Evolutionary conservation across 2,888 invertebrate genomes (phyloP).

Genomic region (Xestoiulus laeticollis): DNA sequence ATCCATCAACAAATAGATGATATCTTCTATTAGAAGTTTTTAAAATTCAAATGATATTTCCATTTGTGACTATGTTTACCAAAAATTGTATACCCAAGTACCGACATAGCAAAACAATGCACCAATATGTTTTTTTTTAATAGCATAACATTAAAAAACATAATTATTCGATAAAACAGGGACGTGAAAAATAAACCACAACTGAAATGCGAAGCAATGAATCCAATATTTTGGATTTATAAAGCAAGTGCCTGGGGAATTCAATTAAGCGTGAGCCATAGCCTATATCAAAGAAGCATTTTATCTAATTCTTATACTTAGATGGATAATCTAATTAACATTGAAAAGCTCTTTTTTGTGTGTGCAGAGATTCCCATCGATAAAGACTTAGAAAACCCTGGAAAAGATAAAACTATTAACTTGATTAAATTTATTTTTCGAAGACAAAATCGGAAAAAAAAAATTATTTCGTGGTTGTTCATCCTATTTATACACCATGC

Average conservation of each 20-base stretch:
- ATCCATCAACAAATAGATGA: no score
- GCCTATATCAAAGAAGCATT: constrained; percentile 16
- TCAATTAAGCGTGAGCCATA: constrained; percentile 30
- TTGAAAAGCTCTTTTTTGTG: constrained; percentile 23
- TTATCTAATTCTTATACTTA: constrained; percentile 43
- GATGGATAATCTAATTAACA: constrained; percentile 39
- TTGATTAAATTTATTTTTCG: constrained; percentile 25
- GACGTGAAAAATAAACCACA: neutral
- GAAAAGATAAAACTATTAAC: constrained; percentile 38
- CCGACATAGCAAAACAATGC: neutral
- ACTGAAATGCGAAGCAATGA: neutral
- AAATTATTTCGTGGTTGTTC: neutral
- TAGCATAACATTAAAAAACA: neutral
- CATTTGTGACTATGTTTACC: no score
- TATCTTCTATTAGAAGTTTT: no score
- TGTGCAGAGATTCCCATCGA: neutral
- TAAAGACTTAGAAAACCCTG: constrained; percentile 2
- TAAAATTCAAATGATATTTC: no score
- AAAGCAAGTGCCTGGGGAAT: neutral
- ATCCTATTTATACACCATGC: neutral
- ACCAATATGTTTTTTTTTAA: neutral
- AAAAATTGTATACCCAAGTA: no score
- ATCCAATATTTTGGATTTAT: neutral
- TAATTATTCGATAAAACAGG: neutral
- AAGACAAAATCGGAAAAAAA: neutral